These are phyloP conservation scores for Zaprionus lachaisei DNA, from an alignment of 1,140 invertebrate genomes.

Conservation along the genomic window DNA sequence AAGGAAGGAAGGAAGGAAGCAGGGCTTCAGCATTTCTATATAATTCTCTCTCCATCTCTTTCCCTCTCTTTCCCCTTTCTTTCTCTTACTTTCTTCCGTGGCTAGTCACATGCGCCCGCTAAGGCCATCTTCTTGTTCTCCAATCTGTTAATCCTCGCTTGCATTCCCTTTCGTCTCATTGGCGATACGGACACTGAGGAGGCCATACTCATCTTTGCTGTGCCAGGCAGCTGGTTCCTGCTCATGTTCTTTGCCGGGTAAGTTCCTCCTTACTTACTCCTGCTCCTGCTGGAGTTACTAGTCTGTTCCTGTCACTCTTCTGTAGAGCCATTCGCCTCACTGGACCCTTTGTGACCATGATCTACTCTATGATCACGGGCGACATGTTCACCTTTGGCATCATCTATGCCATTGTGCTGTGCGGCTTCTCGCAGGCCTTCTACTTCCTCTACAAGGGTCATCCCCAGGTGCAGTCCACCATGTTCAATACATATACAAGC, in stretches of 20 bases:
- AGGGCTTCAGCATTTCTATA: background rate
- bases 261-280: conserved; percentile 26
- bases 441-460: conserved; percentile 98
- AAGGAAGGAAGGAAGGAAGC: too few species aligned
- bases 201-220: conserved; percentile 94
- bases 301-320: background rate
- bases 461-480: conserved; percentile 90
- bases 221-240: conserved; percentile 98
- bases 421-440: conserved; percentile 98
- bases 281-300: background rate
- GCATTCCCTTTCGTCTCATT: conserved; percentile 94
- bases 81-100: conserved; percentile 64
- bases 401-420: conserved; percentile 96
- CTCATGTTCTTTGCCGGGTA: conserved; percentile 99
- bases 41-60: background rate
- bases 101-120: conserved; percentile 94
- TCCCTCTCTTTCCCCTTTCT: background rate
- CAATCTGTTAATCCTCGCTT: conserved; percentile 95
- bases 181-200: conserved; percentile 93
- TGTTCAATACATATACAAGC: conserved; percentile 93
- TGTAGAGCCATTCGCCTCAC: conserved; percentile 95
- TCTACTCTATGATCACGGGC: conserved; percentile 98
- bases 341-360: conserved; percentile 99
- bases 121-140: conserved; percentile 97
- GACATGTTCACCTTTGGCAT: conserved; percentile 99